A percentile compares a stretch with the other conserved stretches of the same genome.
Conservation (phyloP, 2,797 vertebrate genomes). For the Geotrypetes seraphini region DNA sequence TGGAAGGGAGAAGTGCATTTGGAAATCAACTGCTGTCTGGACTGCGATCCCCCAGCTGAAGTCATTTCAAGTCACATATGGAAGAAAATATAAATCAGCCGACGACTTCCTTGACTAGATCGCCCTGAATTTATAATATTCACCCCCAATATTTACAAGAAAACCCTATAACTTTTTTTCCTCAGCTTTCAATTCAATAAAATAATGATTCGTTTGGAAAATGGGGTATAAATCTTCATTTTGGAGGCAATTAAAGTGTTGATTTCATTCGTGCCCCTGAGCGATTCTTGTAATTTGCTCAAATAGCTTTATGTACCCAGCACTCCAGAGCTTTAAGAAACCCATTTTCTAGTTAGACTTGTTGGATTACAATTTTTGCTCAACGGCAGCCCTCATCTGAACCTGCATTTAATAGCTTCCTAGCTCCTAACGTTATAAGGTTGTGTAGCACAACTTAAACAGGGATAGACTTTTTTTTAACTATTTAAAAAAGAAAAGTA, state of each 20-base stretch:
- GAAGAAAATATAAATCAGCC: neutral
- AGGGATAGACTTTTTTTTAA: too few species aligned
- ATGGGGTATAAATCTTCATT: slow-evolving; percentile 88
- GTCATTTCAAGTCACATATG: neutral
- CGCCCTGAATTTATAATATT: neutral
- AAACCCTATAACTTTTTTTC: slow-evolving; percentile 22
- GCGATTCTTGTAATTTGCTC: slow-evolving; percentile 84
- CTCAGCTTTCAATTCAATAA: slow-evolving; percentile 53
- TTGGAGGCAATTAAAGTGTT: slow-evolving; percentile 95
- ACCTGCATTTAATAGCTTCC: slow-evolving; percentile 11
- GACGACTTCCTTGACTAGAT: neutral
- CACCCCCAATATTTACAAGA: slow-evolving; percentile 9
- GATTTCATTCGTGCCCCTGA: slow-evolving; percentile 78
- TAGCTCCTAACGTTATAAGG: neutral
- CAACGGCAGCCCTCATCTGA: slow-evolving; percentile 17
- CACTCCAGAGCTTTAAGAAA: slow-evolving; percentile 72
- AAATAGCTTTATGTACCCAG: slow-evolving; percentile 81
- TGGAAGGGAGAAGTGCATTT: neutral
- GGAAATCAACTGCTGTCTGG: neutral
- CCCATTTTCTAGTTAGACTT: slow-evolving; percentile 73
- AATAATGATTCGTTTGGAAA: slow-evolving; percentile 69
- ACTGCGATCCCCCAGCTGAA: neutral
- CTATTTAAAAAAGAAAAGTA: too few species aligned
- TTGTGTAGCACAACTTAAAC: too few species aligned
- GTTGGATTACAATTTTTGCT: slow-evolving; percentile 57